Evolutionary conservation across 35 echinoderm and acorn worm genomes (phyloP).

Genomic region (Strongylocentrotus purpuratus): DNA sequence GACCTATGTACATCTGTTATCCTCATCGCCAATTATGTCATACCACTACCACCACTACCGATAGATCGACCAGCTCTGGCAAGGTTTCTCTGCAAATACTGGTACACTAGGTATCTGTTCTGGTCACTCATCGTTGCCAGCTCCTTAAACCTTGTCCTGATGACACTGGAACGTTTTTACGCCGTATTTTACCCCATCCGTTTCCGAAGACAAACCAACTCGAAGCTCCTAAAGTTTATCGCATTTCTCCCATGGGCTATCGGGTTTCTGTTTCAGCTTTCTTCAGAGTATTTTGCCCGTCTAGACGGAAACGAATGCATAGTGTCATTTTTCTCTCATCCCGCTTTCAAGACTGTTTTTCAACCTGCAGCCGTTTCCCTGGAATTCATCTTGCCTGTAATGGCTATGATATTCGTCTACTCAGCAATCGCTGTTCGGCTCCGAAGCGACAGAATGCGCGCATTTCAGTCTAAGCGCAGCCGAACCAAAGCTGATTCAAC

Average conservation of each 20-base stretch:
- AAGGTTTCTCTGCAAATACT: slow-evolving; percentile 34
- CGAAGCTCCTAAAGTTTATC: neutral
- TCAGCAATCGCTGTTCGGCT: neutral
- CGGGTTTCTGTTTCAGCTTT: neutral
- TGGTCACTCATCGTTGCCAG: slow-evolving; percentile 52
- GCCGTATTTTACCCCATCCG: slow-evolving; percentile 50
- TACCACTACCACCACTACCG: neutral
- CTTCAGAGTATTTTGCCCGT: neutral
- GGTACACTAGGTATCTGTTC: slow-evolving; percentile 52
- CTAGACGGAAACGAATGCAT: neutral
- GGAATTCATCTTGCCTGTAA: slow-evolving; percentile 45
- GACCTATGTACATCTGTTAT: slow-evolving; percentile 68
- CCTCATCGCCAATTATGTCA: slow-evolving; percentile 44
- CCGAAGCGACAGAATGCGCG: neutral
- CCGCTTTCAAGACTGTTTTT: neutral
- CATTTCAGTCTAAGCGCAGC: neutral
- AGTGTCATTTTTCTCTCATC: neutral
- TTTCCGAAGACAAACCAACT: neutral
- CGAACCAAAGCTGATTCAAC: neutral
- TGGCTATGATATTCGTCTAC: slow-evolving; percentile 60
- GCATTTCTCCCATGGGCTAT: neutral
- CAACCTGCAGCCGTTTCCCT: neutral
- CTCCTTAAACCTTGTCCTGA: slow-evolving; percentile 50
- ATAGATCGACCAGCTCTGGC: neutral
- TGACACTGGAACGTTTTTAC: slow-evolving; percentile 60